A percentile compares a stretch with the other conserved stretches of the same genome.
Evolutionary conservation across 2,888 invertebrate genomes (phyloP).

Genomic region (Chamaedrilus cognettii): DNA sequence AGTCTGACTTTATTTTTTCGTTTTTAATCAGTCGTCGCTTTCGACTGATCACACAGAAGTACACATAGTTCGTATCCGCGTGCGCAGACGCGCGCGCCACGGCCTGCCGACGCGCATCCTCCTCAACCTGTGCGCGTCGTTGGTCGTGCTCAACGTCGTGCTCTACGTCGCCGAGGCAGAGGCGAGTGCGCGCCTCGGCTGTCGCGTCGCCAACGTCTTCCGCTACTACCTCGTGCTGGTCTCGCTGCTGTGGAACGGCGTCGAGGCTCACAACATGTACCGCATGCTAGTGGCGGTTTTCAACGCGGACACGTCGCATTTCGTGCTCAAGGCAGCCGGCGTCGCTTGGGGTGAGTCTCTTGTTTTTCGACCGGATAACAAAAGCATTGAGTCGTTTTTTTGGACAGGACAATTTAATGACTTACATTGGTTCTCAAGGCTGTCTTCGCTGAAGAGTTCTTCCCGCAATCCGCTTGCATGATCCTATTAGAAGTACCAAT

Average conservation of each 20-base stretch:
- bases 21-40: too few relatives aligned
- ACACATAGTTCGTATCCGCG: too few relatives aligned
- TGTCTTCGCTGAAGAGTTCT: too few relatives aligned
- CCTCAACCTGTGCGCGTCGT: constrained; percentile 25
- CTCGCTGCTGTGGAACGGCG: constrained; percentile 33
- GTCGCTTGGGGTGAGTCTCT: constrained; percentile 32
- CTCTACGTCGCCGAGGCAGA: constrained; percentile 24
- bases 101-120: constrained; percentile 23
- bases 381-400: too few relatives aligned
- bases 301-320: constrained; percentile 18
- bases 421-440: too few relatives aligned
- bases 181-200: constrained; percentile 8
- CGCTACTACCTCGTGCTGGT: constrained; percentile 29
- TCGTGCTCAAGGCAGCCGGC: constrained; percentile 25
- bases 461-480: too few relatives aligned
- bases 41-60: too few relatives aligned
- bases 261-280: constrained; percentile 34
- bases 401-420: too few relatives aligned
- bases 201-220: constrained; percentile 23
- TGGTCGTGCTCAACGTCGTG: constrained; percentile 21
- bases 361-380: too few relatives aligned
- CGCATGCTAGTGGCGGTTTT: constrained; percentile 28
- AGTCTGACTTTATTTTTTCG: too few relatives aligned
- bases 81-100: constrained; percentile 22
- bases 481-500: too few relatives aligned